These are phyloP conservation scores for Semotilus atromaculatus DNA, from an alignment of 2,797 vertebrate species.

Conservation along the genomic window DNA sequence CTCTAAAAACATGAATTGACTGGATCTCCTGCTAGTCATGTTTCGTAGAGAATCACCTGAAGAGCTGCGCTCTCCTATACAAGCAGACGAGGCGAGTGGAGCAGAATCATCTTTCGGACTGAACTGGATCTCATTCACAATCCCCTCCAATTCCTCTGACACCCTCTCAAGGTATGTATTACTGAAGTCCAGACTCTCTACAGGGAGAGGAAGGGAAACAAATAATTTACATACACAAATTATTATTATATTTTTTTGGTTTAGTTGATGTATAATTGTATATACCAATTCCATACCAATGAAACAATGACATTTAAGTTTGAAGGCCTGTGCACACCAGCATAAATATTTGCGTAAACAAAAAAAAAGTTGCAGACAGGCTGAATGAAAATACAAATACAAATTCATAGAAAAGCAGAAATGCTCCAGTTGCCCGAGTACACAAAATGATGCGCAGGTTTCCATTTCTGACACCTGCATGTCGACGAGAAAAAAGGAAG, in stretches of 20 bases:
- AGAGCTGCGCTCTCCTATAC: not conserved
- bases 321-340: not conserved
- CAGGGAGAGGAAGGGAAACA: not conserved
- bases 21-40: not conserved
- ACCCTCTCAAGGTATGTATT: constrained; percentile 59
- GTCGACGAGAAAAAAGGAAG: not conserved
- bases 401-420: not conserved
- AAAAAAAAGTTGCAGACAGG: too few species aligned
- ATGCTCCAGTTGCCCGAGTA: not conserved
- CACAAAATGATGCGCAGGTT: not conserved
- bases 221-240: not conserved
- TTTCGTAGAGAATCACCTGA: constrained; percentile 21
- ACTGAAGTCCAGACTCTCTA: constrained; percentile 39
- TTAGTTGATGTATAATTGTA: not conserved
- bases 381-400: not conserved
- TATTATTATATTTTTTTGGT: not conserved
- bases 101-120: constrained; percentile 25
- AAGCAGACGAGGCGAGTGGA: not conserved
- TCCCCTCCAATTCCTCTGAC: constrained; percentile 61
- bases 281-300: too few species aligned
- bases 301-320: not conserved
- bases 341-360: not conserved
- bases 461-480: not conserved
- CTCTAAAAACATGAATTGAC: not conserved
- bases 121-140: constrained; percentile 63